Percentiles rank a stretch among this genome's conserved stretches.
phyloP scores from a whole-genome alignment of 2,113 vertebrate species.

The Colossoma macropomum region DNA sequence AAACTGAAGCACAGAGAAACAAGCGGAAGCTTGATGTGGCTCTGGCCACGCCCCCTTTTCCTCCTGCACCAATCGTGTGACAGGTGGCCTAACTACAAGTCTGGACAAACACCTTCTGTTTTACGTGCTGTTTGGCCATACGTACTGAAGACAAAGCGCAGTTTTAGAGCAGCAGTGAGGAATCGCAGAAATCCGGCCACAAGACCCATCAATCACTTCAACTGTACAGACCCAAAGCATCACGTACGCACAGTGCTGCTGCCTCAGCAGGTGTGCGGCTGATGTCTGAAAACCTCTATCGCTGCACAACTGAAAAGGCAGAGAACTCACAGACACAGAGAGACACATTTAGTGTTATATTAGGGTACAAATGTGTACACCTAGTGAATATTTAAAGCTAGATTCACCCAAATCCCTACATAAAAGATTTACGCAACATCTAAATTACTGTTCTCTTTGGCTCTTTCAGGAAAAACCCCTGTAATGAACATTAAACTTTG shows the following conservation, averaged over 20 bases:
- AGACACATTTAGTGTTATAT: no score
- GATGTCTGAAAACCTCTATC: not conserved
- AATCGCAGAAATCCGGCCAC: not conserved
- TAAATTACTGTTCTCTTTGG: no score
- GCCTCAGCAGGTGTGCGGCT: not conserved
- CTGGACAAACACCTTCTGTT: constrained; percentile 16
- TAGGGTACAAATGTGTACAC: no score
- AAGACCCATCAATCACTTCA: not conserved
- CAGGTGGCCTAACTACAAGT: not conserved
- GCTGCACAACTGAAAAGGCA: not conserved
- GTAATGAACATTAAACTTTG: no score
- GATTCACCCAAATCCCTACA: no score
- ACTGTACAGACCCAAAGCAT: not conserved
- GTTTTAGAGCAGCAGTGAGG: not conserved
- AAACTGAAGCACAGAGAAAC: constrained; percentile 36
- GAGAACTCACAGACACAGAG: no score
- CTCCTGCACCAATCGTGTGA: constrained; percentile 7
- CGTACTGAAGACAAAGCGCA: not conserved
- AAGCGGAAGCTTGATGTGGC: constrained; percentile 58
- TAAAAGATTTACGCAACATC: no score
- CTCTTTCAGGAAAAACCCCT: no score
- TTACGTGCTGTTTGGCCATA: not conserved
- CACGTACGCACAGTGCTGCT: not conserved
- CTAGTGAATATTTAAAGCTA: no score
- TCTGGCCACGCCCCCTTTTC: constrained; percentile 47